Evolutionary conservation across 2,113 vertebrate species (phyloP), one percentile per base, ranked within the genome.

Genomic region (Okapia johnstoni): DNA sequence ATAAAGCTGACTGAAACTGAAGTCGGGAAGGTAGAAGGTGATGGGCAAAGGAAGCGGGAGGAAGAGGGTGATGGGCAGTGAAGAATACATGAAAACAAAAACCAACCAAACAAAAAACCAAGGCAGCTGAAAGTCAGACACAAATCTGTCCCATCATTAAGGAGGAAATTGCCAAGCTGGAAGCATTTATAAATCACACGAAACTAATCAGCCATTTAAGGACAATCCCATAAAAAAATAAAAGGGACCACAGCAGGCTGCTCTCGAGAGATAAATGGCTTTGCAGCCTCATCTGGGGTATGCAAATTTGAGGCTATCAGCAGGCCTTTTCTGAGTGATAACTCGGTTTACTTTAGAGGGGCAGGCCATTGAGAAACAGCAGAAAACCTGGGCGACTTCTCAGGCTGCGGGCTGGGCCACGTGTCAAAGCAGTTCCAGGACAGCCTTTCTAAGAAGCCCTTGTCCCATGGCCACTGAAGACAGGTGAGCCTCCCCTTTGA

Each of bases 121-220:
- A 57, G 88, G 61, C 97, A 93, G 95, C 94, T 95, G 88, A 94
- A 93, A 96, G 36, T 88, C 85, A 97, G 95, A 85, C 96, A 97
- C 98, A 98, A 96, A 98, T 98, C 98, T 97, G 97, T 95, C 95
- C 91, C 97, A 83, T 97, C 94, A 86, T 96, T 96, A 93, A 46
- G 76, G 76, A 95, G 93, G 96, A 97, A 96, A 96, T 63, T 94
- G 96, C 87, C 87, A 95, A 36, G 98, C 97, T 94, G 63, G 97
- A 97, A 97, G 94, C 95, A 95, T 95, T 97, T 97, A 97, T 97
- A 98, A 98, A 98, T 97, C 97, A 97, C 92, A 98, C 85, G 97
- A 96, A 98, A 97, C 97, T 97, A 98, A 98, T 98, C 97, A 98
- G 97, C 98, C 97, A 96, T 98, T 98, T 97, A 98, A 98, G 93